phyloP scores from a whole-genome alignment of 1,140 invertebrate species.

The Macrotrachela quadricornifera region DNA sequence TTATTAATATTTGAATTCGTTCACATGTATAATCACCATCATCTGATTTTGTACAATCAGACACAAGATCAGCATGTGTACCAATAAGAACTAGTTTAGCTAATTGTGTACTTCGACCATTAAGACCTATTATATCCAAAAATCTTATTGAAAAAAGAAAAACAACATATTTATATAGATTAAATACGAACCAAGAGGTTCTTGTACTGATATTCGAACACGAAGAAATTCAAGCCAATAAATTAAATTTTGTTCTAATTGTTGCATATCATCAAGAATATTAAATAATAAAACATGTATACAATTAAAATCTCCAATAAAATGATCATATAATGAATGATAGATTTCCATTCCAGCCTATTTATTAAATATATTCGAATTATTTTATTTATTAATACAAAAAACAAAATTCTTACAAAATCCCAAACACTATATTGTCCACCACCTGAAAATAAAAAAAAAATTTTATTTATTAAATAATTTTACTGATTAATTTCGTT shows the following conservation, averaged over 20 bases:
- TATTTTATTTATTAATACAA: no score
- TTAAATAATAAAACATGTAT: conserved; percentile 52
- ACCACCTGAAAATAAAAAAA: conserved; percentile 29
- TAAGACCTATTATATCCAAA: conserved; percentile 20
- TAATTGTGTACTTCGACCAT: conserved; percentile 34
- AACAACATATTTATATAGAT: conserved; percentile 15
- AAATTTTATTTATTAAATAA: conserved; percentile 1
- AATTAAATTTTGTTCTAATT: conserved; percentile 47
- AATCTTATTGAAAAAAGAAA: no score
- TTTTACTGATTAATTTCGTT: background rate
- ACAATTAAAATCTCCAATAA: conserved; percentile 44
- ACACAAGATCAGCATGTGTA: conserved; percentile 41
- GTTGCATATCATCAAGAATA: conserved; percentile 44
- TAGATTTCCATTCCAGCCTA: conserved; percentile 52
- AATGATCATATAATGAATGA: conserved; percentile 52
- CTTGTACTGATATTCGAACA: conserved; percentile 42
- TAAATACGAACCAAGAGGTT: conserved; percentile 14
- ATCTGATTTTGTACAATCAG: conserved; percentile 33
- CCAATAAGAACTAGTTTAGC: conserved; percentile 40
- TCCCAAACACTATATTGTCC: conserved; percentile 55
- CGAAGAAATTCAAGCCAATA: conserved; percentile 62
- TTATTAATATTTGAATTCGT: conserved; percentile 36
- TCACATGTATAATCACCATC: conserved; percentile 37
- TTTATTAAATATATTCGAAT: no score
- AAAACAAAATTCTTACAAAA: conserved; percentile 26